phyloP scores from a whole-genome alignment of 2,113 vertebrate genomes.

The Peromyscus polionotus region DNA sequence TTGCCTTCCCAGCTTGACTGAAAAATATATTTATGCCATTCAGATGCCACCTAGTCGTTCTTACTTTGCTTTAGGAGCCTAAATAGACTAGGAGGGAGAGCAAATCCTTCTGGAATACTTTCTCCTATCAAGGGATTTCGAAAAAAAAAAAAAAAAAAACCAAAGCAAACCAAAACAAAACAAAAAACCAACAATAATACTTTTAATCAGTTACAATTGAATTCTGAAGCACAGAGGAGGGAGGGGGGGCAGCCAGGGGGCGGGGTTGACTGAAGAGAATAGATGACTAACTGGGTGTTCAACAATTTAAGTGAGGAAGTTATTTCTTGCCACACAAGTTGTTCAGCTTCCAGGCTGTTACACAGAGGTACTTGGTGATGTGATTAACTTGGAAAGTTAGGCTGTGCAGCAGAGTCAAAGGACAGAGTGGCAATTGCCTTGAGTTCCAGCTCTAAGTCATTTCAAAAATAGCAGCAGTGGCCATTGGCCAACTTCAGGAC shows the following conservation, averaged over 20 bases:
- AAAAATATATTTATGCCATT: not conserved
- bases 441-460: not conserved
- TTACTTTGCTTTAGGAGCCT: not conserved
- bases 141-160: not conserved
- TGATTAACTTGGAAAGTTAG: constrained; percentile 58
- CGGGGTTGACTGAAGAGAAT: not conserved
- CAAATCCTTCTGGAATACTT: constrained; percentile 33
- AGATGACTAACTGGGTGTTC: constrained; percentile 5
- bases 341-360: constrained; percentile 25
- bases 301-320: constrained; percentile 60
- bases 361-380: not conserved
- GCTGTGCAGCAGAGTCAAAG: constrained; percentile 41
- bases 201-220: constrained; percentile 49
- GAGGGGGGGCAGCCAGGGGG: too few species aligned
- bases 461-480: not conserved
- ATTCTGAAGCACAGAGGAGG: not conserved
- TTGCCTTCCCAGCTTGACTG: not conserved
- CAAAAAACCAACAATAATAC: not conserved
- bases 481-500: not conserved
- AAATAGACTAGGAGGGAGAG: not conserved
- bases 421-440: not conserved
- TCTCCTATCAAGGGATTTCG: constrained; percentile 1
- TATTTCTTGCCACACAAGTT: constrained; percentile 8
- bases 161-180: not conserved
- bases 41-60: not conserved